A percentile compares a stretch with the other conserved stretches of the same genome.
These are phyloP conservation scores for Scatophagus argus DNA, from an alignment of 2,113 vertebrate species.

Conservation along the genomic window DNA sequence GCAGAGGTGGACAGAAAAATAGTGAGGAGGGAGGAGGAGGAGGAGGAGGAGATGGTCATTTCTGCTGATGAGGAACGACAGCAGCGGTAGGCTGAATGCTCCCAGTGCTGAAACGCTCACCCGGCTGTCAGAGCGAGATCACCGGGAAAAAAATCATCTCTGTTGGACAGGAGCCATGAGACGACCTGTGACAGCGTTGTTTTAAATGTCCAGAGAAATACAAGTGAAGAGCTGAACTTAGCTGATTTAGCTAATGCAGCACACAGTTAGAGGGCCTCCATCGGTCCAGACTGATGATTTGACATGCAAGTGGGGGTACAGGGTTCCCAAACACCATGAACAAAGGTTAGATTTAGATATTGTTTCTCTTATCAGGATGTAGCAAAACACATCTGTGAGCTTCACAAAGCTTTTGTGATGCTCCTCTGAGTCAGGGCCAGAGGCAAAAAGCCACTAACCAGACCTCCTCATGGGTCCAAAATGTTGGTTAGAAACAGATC, in stretches of 20 bases:
- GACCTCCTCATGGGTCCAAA: background rate
- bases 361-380: background rate
- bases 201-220: conserved; percentile 29
- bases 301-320: background rate
- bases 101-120: conserved; percentile 42
- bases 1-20: conserved; percentile 26
- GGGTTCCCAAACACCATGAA: background rate
- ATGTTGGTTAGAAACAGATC: background rate
- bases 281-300: background rate
- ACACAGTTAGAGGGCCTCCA: background rate
- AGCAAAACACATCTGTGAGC: too few species aligned
- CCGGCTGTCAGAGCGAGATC: conserved; percentile 51
- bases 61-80: conserved; percentile 67
- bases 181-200: conserved; percentile 20
- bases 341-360: background rate
- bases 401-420: background rate
- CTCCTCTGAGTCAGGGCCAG: background rate
- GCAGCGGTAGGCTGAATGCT: conserved; percentile 49
- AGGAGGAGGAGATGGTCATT: conserved; percentile 52
- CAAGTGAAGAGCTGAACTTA: conserved; percentile 4
- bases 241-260: conserved; percentile 7
- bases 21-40: conserved; percentile 34
- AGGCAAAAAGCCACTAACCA: background rate
- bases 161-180: conserved; percentile 32
- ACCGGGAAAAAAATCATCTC: conserved; percentile 24